Conservation (phyloP, 2,888 invertebrate genomes). For the Timema cristinae region DNA sequence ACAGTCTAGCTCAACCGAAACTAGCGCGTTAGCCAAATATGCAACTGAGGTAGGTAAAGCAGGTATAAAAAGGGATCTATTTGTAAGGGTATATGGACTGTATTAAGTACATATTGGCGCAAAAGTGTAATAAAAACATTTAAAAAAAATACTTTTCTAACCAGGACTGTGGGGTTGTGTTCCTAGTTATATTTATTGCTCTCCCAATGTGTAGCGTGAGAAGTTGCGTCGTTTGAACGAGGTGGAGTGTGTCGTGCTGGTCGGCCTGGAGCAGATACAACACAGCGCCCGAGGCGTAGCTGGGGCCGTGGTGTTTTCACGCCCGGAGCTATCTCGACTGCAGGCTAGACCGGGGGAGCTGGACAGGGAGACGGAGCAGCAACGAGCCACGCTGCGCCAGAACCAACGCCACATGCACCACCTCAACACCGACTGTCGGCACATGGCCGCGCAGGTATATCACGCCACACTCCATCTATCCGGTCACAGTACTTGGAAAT, state of each 20-base stretch:
- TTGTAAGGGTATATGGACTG: background rate
- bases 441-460: conserved; percentile 48
- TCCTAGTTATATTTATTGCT: too few relatives aligned
- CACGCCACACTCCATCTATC: too few relatives aligned
- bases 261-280: conserved; percentile 67
- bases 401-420: background rate
- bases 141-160: conserved; percentile 17
- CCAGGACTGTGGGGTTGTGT: too few relatives aligned
- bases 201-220: conserved; percentile 51
- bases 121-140: conserved; percentile 18
- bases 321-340: conserved; percentile 52
- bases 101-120: conserved; percentile 11
- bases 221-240: conserved; percentile 76
- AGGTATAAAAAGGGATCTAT: background rate
- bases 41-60: too few relatives aligned
- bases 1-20: too few relatives aligned
- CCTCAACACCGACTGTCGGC: conserved; percentile 41
- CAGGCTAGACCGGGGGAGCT: conserved; percentile 55
- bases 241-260: conserved; percentile 62
- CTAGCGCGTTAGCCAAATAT: too few relatives aligned
- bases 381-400: conserved; percentile 42
- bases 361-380: conserved; percentile 59
- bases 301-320: conserved; percentile 59
- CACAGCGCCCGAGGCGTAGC: conserved; percentile 47
- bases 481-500: too few relatives aligned